Percentiles rank a stretch among this genome's conserved stretches.
Evolutionary conservation across 2,888 invertebrate species (phyloP).

Genomic region (Torymus tubicola): DNA sequence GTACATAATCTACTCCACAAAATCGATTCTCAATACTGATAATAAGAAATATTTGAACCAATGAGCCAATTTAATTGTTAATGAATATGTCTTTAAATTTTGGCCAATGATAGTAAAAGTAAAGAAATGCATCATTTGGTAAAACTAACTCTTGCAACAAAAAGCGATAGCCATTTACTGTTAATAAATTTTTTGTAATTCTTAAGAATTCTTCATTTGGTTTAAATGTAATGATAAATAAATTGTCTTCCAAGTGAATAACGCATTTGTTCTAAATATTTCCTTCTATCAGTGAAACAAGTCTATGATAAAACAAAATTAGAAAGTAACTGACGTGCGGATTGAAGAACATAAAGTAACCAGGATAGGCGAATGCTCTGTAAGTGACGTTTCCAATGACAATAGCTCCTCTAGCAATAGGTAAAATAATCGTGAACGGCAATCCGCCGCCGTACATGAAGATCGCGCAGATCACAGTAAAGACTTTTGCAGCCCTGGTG

Average conservation of each 20-base stretch:
- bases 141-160: too few species aligned
- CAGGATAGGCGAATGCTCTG: slow-evolving; percentile 58
- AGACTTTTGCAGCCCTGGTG: slow-evolving; percentile 60
- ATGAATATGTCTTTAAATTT: not conserved
- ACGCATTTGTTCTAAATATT: too few species aligned
- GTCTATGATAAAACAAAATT: not conserved
- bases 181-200: too few species aligned
- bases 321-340: slow-evolving; percentile 30
- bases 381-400: slow-evolving; percentile 60
- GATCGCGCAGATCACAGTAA: slow-evolving; percentile 55
- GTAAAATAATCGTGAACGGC: slow-evolving; percentile 59
- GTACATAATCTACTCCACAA: too few species aligned
- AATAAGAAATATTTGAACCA: too few species aligned
- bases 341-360: slow-evolving; percentile 16
- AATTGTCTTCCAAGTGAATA: too few species aligned
- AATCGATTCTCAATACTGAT: too few species aligned
- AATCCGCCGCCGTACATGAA: slow-evolving; percentile 62
- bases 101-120: not conserved
- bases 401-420: slow-evolving; percentile 55
- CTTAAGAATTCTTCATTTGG: too few species aligned
- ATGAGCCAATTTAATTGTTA: too few species aligned
- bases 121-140: too few species aligned
- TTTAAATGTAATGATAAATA: too few species aligned
- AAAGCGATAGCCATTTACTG: too few species aligned
- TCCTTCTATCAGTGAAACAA: not conserved